Evolutionary conservation across 2,888 invertebrate species (phyloP).

Genomic region (Eupsilia transversa): DNA sequence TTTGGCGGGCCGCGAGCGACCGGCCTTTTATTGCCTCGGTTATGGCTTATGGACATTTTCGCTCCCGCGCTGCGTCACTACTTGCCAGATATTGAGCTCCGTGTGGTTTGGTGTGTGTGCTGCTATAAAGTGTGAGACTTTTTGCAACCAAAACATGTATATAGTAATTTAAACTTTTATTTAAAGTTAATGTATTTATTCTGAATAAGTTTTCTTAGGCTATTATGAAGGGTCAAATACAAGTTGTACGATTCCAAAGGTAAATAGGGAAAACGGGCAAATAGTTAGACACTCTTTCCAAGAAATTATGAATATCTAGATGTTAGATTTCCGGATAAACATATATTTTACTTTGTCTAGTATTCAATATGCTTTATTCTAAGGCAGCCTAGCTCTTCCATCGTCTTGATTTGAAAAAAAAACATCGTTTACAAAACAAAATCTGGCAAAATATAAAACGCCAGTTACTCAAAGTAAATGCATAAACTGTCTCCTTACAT

Average conservation of each 20-base stretch:
- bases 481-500: constrained; percentile 23
- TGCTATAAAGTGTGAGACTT: background rate
- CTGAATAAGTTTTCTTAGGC: background rate
- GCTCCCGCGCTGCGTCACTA: constrained; percentile 64
- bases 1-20: constrained; percentile 59
- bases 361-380: background rate
- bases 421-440: background rate
- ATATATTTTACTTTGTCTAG: background rate
- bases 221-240: background rate
- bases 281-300: background rate
- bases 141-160: background rate
- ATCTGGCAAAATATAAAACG: background rate
- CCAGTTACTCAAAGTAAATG: constrained; percentile 4
- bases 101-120: constrained; percentile 36
- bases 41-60: constrained; percentile 74
- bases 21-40: constrained; percentile 74
- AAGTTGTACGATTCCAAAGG: background rate
- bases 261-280: background rate
- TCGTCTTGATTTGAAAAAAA: background rate
- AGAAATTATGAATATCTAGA: background rate
- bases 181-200: background rate
- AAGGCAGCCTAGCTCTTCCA: background rate
- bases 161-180: background rate
- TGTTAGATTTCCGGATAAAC: background rate
- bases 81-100: constrained; percentile 64